These are phyloP conservation scores for Drosophila longiperda DNA, from an alignment of 2,888 invertebrate species.

Conservation along the genomic window DNA sequence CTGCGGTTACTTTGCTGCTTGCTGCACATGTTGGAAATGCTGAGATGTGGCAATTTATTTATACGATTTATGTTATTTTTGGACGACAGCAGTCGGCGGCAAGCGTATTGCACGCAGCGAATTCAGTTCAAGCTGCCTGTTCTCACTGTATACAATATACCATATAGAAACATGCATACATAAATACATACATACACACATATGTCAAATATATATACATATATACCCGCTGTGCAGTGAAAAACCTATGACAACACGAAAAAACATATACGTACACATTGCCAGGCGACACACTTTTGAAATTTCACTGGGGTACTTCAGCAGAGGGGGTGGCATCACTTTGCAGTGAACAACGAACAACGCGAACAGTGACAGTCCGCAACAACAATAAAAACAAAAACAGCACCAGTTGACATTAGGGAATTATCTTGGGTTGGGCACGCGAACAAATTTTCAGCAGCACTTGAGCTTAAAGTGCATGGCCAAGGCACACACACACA, in stretches of 20 bases:
- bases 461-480: constrained; percentile 60
- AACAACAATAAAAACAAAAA: constrained; percentile 19
- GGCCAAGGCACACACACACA: constrained; percentile 36
- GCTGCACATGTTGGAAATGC: constrained; percentile 62
- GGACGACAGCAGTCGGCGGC: constrained; percentile 38
- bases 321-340: constrained; percentile 10
- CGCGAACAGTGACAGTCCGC: constrained; percentile 25
- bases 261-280: constrained; percentile 24
- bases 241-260: constrained; percentile 57
- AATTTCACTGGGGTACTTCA: constrained; percentile 39
- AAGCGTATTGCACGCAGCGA: constrained; percentile 61
- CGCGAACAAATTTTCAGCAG: constrained; percentile 52
- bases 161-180: constrained; percentile 14
- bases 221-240: constrained; percentile 6
- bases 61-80: constrained; percentile 61
- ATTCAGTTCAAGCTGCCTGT: constrained; percentile 54
- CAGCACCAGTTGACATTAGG: constrained; percentile 46
- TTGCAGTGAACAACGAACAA: constrained; percentile 33
- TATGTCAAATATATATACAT: background rate
- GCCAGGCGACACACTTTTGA: constrained; percentile 52
- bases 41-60: constrained; percentile 65
- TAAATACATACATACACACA: background rate
- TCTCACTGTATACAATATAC: constrained; percentile 6
- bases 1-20: constrained; percentile 8
- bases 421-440: constrained; percentile 21